Base-by-base conservation (phyloP, 2,797 vertebrate genomes). In the Eulemur rubriventer region DNA sequence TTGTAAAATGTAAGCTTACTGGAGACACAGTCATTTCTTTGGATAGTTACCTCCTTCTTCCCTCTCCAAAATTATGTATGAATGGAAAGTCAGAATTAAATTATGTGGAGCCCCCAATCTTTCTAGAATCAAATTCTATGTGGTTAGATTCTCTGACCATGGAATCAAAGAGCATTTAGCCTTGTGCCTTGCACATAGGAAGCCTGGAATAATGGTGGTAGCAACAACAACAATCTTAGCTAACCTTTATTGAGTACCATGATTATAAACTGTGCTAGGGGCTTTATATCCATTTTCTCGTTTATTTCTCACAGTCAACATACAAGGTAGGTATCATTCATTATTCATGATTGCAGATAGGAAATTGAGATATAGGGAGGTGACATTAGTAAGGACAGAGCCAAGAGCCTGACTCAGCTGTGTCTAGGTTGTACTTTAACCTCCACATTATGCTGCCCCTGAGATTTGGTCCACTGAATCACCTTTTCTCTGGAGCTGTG, bases 61-160 rank as follows among this genome's bases (percentile, higher is more conserved):
- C 33, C 81, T 95, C 35, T 91, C 48, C 16, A 35, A 79, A 96
- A 89, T 69, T 72, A 73, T 30, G 0, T 61, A 18, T 76, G 46
- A 59, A 33, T 83, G 35, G 24, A 81, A 30, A 33, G 28, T 52
- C 79, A n/a, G 26, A 92, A 92, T 84, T 90, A 72, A 73, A 88
- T 93, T 83, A 76, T 16, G 1, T 83, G 59, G 79, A 50, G 18
- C n/a, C 52, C 91, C 24, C 50, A 75, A 3, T 52, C 59, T 70
- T 96, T 96, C 82, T 86, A 48, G 50, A 95, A 80, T 76, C 73
- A 73, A 87, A 57, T 97, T 96, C 73, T 89, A 11, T 67, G 16
- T 67, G 48, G 94, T 76, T 69, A 63, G 50, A 73, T 4, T 65
- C 78, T 89, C 61, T 50, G 22, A 57, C 41, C 17, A n/a, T 55